Conservation (phyloP, 2,113 vertebrate species). For the Phrynosoma platyrhinos region DNA sequence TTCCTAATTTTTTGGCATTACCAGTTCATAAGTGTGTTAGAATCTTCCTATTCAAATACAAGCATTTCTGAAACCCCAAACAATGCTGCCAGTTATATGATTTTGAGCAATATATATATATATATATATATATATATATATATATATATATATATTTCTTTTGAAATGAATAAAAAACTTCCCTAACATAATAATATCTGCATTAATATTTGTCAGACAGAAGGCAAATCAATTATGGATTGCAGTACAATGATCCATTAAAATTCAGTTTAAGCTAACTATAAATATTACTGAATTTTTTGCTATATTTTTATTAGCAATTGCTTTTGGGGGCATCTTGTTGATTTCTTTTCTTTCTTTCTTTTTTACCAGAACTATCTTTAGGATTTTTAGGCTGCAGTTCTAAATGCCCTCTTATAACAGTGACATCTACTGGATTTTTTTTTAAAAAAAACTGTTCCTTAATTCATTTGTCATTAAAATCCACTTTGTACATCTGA, state of each 20-base stretch:
- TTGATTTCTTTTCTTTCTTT: background rate
- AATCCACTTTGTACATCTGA: slow-evolving; percentile 31
- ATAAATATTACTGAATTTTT: slow-evolving; percentile 50
- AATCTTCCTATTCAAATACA: slow-evolving; percentile 24
- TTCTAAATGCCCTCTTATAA: slow-evolving; percentile 26
- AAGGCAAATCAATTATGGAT: slow-evolving; percentile 37
- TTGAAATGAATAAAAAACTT: slow-evolving; percentile 51
- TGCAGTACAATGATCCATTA: slow-evolving; percentile 45
- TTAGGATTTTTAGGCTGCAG: background rate
- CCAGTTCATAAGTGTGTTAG: slow-evolving; percentile 8
- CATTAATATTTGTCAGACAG: slow-evolving; percentile 46
- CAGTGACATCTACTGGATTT: slow-evolving; percentile 26
- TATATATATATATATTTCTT: slow-evolving; percentile 15
- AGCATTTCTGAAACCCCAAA: slow-evolving; percentile 27
- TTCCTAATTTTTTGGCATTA: background rate
- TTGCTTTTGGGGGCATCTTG: slow-evolving; percentile 45
- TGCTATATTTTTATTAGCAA: slow-evolving; percentile 37
- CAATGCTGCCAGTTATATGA: slow-evolving; percentile 23
- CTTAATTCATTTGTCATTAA: slow-evolving; percentile 45
- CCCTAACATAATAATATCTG: slow-evolving; percentile 26
- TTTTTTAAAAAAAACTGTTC: slow-evolving; percentile 27
- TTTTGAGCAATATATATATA: slow-evolving; percentile 41
- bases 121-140: slow-evolving; percentile 14
- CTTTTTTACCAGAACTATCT: slow-evolving; percentile 42
- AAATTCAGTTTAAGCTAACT: slow-evolving; percentile 37